phyloP scores from a whole-genome alignment of 2,113 vertebrate species.

The Paramormyrops kingsleyae region DNA sequence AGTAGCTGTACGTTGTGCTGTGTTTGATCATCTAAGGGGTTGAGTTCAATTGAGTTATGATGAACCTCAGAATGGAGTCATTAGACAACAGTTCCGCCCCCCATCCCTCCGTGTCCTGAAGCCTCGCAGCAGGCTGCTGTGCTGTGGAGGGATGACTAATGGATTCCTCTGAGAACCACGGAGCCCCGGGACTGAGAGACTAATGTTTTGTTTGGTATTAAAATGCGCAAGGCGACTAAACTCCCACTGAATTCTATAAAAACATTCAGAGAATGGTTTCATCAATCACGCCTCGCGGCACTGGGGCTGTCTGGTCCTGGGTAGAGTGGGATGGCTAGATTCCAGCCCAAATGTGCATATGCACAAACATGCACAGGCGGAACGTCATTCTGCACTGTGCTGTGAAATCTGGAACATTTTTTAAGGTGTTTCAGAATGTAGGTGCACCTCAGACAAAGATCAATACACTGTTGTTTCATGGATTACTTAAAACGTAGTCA shows the following conservation, averaged over 20 bases:
- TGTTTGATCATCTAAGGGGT: background rate
- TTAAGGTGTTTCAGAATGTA: background rate
- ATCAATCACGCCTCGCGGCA: background rate
- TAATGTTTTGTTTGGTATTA: conserved; percentile 11
- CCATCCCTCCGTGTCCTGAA: background rate
- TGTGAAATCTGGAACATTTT: background rate
- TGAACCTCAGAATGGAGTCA: background rate
- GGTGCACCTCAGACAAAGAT: background rate
- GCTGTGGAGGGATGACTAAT: background rate
- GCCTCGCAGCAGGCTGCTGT: background rate
- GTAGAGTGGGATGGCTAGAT: background rate
- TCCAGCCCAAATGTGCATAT: background rate
- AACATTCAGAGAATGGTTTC: background rate
- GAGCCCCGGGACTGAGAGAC: background rate
- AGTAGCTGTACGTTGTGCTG: background rate
- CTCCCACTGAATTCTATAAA: background rate
- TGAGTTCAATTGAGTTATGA: background rate
- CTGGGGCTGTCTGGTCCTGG: background rate
- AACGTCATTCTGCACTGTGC: background rate
- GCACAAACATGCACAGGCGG: background rate
- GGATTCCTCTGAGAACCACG: background rate
- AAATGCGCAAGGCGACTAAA: background rate
- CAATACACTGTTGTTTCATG: background rate
- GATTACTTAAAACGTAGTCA: background rate
- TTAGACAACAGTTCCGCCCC: background rate